Percentiles rank a stretch among this genome's conserved stretches.
These are phyloP conservation scores for Galagoides demidoff DNA, from an alignment of 2,797 vertebrate genomes.

Conservation along the genomic window DNA sequence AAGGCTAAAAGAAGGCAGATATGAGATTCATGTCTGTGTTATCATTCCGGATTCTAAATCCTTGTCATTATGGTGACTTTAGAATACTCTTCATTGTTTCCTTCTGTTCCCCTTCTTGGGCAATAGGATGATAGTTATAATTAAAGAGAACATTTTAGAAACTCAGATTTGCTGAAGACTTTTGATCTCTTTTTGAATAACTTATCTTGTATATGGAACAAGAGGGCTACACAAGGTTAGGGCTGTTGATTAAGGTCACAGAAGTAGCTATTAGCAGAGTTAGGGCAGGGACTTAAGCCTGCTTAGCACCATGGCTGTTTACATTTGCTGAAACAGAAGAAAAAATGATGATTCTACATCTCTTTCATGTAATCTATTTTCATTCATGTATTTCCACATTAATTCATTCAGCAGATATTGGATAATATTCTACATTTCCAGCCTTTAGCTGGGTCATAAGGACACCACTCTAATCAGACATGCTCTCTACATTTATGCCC, in stretches of 20 bases:
- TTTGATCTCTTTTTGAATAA: constrained; percentile 53
- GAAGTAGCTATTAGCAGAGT: background rate
- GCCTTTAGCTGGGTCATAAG: background rate
- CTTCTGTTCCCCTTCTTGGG: background rate
- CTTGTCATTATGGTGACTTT: background rate
- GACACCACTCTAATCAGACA: background rate
- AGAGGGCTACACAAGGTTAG: background rate
- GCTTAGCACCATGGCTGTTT: background rate
- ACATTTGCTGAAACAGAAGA: background rate
- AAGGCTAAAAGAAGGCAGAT: background rate
- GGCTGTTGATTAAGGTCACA: constrained; percentile 62
- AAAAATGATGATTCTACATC: background rate
- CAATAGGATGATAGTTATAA: background rate
- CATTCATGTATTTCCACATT: background rate
- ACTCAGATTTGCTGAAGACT: constrained; percentile 26
- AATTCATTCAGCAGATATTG: background rate
- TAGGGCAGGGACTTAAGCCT: background rate
- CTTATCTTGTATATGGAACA: background rate
- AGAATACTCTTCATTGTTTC: no score
- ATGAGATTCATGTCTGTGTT: background rate
- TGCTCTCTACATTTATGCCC: background rate
- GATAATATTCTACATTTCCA: background rate
- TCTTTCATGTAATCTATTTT: background rate
- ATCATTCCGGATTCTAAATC: background rate
- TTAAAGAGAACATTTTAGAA: constrained; percentile 51